Evolutionary conservation across 2,888 invertebrate species (phyloP).

Genomic region (Parnassius apollo): DNA sequence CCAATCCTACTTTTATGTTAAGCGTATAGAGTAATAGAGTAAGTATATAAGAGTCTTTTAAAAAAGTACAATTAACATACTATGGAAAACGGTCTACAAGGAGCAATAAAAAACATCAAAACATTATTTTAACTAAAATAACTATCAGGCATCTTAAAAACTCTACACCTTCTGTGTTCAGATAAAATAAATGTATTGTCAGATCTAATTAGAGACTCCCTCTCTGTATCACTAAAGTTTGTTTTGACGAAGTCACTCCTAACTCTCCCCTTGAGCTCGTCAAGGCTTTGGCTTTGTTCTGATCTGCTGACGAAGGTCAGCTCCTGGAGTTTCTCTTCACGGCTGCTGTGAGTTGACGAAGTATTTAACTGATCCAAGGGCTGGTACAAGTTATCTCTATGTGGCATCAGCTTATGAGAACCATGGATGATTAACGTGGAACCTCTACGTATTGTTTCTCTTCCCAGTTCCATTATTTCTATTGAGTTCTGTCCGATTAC

Average conservation of each 20-base stretch:
- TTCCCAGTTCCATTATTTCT: slow-evolving; percentile 89
- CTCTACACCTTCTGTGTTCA: slow-evolving; percentile 55
- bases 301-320: slow-evolving; percentile 44
- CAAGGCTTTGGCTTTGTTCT: slow-evolving; percentile 52
- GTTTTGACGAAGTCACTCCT: slow-evolving; percentile 58
- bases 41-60: no score
- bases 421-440: slow-evolving; percentile 82
- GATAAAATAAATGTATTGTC: slow-evolving; percentile 69
- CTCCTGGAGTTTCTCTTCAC: slow-evolving; percentile 46
- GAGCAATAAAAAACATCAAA: neutral
- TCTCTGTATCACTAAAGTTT: slow-evolving; percentile 55
- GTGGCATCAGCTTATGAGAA: slow-evolving; percentile 80
- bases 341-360: slow-evolving; percentile 24
- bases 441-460: slow-evolving; percentile 85
- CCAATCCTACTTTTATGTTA: no score
- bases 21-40: no score
- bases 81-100: slow-evolving; percentile 1
- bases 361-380: slow-evolving; percentile 40
- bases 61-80: neutral
- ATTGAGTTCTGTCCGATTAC: slow-evolving; percentile 85
- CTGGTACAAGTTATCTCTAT: slow-evolving; percentile 79
- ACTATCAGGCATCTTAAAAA: slow-evolving; percentile 46
- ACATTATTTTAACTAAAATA: slow-evolving; percentile 30
- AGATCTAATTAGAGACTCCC: slow-evolving; percentile 60
- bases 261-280: slow-evolving; percentile 51